A percentile compares a stretch with the other conserved stretches of the same genome.
Evolutionary conservation across 2,797 vertebrate genomes (phyloP).

Genomic region (Knipowitschia caucasica): DNA sequence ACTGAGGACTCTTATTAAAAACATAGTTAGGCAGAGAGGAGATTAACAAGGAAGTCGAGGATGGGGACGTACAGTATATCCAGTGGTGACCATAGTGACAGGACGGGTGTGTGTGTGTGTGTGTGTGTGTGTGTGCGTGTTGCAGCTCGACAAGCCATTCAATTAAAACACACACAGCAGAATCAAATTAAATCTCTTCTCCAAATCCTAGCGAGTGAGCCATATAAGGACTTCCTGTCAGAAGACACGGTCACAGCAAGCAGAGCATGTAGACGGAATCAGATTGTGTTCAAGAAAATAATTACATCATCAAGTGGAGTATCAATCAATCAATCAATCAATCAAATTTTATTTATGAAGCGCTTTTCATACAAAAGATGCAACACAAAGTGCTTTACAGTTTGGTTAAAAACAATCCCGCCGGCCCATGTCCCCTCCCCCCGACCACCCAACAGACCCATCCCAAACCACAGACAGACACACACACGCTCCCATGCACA

Average conservation of each 20-base stretch:
- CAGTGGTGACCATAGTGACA: constrained; percentile 35
- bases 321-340: no score
- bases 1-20: constrained; percentile 42
- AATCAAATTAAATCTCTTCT: constrained; percentile 20
- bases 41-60: constrained; percentile 13
- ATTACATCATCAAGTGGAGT: neutral
- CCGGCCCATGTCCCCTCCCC: no score
- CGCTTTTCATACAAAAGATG: no score
- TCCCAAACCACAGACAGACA: no score
- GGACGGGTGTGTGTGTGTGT: constrained; percentile 6
- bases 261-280: neutral
- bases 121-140: neutral
- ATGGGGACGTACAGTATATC: constrained; percentile 16
- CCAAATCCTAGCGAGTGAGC: constrained; percentile 21
- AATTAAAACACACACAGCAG: constrained; percentile 24
- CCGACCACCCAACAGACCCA: no score
- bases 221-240: constrained; percentile 10
- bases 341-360: no score
- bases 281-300: neutral
- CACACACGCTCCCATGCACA: no score
- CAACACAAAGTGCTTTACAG: no score
- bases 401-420: no score
- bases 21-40: constrained; percentile 26
- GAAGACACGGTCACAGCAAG: constrained; percentile 4
- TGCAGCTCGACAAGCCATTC: constrained; percentile 24